These are phyloP conservation scores for Meteorus cinctellus DNA, from an alignment of 2,888 invertebrate species.

Conservation along the genomic window DNA sequence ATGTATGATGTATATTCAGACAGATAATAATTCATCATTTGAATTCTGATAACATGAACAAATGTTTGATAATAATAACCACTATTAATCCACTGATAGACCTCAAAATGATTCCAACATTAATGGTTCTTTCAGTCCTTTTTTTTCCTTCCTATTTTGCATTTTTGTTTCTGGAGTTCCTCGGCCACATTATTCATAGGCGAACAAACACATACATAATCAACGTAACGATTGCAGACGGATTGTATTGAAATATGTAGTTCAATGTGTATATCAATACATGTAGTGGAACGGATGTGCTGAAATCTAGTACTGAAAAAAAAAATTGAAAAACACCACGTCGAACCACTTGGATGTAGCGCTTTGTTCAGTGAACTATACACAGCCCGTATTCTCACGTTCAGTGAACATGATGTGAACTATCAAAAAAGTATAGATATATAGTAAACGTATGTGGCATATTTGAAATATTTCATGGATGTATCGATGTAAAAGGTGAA, in stretches of 20 bases:
- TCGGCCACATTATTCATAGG: no score
- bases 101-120: no score
- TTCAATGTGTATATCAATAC: background rate
- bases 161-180: no score
- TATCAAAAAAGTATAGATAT: conserved; percentile 34
- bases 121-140: no score
- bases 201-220: no score
- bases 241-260: background rate
- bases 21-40: background rate
- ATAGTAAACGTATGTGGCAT: background rate
- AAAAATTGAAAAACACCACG: conserved; percentile 23
- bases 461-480: background rate
- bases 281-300: conserved; percentile 4
- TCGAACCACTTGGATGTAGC: conserved; percentile 39
- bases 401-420: conserved; percentile 47
- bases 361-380: conserved; percentile 45
- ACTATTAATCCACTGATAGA: no score
- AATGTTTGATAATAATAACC: no score
- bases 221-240: background rate
- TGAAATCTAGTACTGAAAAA: conserved; percentile 15
- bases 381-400: conserved; percentile 32
- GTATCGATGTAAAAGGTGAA: background rate
- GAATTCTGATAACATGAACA: background rate
- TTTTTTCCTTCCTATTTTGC: no score
- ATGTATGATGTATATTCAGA: background rate